phyloP scores from a whole-genome alignment of 2,797 vertebrate species.

The Eutrigla gurnardus region DNA sequence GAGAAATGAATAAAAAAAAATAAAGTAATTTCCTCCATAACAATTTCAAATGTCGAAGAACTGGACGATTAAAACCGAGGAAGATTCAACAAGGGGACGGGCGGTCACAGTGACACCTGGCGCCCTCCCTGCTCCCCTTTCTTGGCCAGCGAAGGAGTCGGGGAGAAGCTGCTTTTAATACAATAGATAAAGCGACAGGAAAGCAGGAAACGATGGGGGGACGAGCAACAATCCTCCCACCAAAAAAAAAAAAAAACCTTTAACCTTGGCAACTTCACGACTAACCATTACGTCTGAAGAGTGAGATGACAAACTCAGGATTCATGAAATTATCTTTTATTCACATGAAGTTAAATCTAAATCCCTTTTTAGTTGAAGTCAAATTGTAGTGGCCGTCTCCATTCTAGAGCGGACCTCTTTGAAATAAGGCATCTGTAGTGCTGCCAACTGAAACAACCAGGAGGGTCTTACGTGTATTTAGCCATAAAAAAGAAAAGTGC shows the following conservation, averaged over 20 bases:
- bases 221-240: neutral
- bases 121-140: constrained; percentile 38
- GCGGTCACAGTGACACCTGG: constrained; percentile 30
- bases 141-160: constrained; percentile 51
- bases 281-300: constrained; percentile 27
- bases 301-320: constrained; percentile 27
- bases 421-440: constrained; percentile 83
- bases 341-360: constrained; percentile 51
- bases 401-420: constrained; percentile 54
- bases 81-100: constrained; percentile 20
- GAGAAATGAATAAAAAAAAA: constrained; percentile 64
- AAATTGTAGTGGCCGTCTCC: constrained; percentile 42
- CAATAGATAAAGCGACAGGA: constrained; percentile 4
- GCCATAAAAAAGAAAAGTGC: constrained; percentile 16
- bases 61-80: constrained; percentile 65
- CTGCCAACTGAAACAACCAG: constrained; percentile 44
- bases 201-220: neutral
- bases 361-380: constrained; percentile 50
- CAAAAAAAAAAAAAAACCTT: constrained; percentile 3
- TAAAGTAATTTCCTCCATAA: constrained; percentile 68
- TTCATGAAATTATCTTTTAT: constrained; percentile 51
- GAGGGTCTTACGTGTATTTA: constrained; percentile 41
- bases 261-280: constrained; percentile 40
- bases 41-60: constrained; percentile 55
- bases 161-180: constrained; percentile 56